Evolutionary conservation across 2,888 invertebrate genomes (phyloP).

Genomic region (Caenorhabditis sinica): DNA sequence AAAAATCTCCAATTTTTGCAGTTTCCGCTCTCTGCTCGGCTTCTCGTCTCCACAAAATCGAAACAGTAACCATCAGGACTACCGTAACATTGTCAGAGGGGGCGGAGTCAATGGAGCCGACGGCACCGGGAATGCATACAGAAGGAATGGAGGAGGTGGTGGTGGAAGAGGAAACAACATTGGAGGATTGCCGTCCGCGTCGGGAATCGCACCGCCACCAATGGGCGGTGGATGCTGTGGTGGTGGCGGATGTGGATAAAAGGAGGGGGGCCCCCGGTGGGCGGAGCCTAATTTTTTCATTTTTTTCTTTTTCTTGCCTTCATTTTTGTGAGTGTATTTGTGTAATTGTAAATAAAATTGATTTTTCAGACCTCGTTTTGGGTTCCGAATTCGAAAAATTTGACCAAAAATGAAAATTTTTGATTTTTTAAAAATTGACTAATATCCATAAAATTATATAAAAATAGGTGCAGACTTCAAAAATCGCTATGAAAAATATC

Average conservation of each 20-base stretch:
- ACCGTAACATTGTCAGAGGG: conserved; percentile 58
- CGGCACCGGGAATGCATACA: conserved; percentile 45
- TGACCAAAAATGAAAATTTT: too few relatives aligned
- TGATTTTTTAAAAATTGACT: too few relatives aligned
- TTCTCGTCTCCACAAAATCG: conserved; percentile 35
- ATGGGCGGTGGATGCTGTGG: conserved; percentile 74
- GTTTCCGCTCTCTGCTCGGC: conserved; percentile 68
- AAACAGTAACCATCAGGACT: conserved; percentile 56
- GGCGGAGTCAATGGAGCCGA: conserved; percentile 50
- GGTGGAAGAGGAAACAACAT: conserved; percentile 48
- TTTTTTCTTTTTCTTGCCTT: conserved; percentile 20
- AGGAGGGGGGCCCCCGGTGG: too few relatives aligned
- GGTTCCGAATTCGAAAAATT: too few relatives aligned
- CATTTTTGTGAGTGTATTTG: background rate
- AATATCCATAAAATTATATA: too few relatives aligned
- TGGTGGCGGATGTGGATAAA: conserved; percentile 66
- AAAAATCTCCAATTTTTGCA: conserved; percentile 32
- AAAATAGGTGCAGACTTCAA: too few relatives aligned
- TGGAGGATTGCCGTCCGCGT: conserved; percentile 58
- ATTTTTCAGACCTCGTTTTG: too few relatives aligned
- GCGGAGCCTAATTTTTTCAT: background rate
- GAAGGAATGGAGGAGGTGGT: conserved; percentile 61
- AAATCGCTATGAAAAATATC: too few relatives aligned
- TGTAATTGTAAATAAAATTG: background rate
- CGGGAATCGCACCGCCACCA: conserved; percentile 69